Conservation (phyloP, 2,797 vertebrate species). For the Rachycentron canadum region DNA sequence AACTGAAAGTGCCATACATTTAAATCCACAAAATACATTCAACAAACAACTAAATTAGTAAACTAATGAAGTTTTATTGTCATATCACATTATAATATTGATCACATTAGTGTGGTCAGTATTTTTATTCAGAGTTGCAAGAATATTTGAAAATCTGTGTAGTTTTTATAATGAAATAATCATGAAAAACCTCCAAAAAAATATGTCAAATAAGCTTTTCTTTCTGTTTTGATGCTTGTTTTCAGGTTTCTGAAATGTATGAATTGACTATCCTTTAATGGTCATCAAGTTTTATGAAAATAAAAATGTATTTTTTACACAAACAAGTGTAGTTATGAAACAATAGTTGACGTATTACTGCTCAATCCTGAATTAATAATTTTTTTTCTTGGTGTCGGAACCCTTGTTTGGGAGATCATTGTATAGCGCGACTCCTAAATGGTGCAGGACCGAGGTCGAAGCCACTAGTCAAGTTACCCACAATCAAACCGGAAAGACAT, state of each 20-base stretch:
- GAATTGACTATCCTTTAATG: neutral
- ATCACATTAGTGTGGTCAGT: neutral
- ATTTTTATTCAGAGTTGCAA: neutral
- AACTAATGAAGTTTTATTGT: neutral
- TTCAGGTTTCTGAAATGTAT: neutral
- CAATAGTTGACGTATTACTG: no score
- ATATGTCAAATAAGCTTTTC: no score
- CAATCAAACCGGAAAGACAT: no score
- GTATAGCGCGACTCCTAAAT: neutral
- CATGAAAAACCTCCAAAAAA: neutral
- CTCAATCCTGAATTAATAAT: no score
- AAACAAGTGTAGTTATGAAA: neutral
- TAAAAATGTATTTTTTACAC: neutral
- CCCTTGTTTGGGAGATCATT: neutral
- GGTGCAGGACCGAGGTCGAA: constrained; percentile 15
- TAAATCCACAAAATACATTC: neutral
- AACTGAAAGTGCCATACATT: neutral
- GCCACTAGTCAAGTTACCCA: no score
- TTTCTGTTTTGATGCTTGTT: neutral
- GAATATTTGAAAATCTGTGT: neutral
- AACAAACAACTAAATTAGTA: neutral
- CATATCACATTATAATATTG: neutral
- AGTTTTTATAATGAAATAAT: neutral
- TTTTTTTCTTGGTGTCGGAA: constrained; percentile 5
- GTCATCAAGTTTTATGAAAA: neutral